These are phyloP conservation scores for Agrotis puta DNA, from an alignment of 2,888 invertebrate species.

Conservation along the genomic window DNA sequence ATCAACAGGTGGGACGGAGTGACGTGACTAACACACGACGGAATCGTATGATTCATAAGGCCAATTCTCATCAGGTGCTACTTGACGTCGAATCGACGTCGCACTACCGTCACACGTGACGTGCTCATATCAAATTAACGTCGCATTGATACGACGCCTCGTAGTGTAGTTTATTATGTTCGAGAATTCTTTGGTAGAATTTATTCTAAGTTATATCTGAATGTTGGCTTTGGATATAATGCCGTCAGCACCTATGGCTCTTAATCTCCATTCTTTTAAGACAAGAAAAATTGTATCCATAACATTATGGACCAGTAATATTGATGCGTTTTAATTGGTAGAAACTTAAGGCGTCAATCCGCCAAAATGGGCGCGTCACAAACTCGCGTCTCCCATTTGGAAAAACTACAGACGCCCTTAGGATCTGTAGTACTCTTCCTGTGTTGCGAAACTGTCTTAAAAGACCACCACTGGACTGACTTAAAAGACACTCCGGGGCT, in stretches of 20 bases:
- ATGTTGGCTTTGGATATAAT: not conserved
- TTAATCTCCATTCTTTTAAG: not conserved
- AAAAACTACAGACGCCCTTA: too few relatives aligned
- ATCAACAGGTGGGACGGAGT: not conserved
- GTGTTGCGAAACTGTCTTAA: too few relatives aligned
- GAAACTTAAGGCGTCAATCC: too few relatives aligned
- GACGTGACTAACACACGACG: not conserved
- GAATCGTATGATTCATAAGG: constrained; percentile 1
- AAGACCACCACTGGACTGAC: too few relatives aligned
- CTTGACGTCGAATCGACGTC: constrained; percentile 18
- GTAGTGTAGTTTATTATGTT: not conserved
- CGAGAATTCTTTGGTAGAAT: not conserved
- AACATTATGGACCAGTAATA: too few relatives aligned
- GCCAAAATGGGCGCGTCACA: too few relatives aligned
- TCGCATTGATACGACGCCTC: constrained; percentile 13
- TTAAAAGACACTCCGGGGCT: too few relatives aligned
- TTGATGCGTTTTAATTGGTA: too few relatives aligned
- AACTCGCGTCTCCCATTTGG: too few relatives aligned
- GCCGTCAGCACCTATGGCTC: too few relatives aligned
- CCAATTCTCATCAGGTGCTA: not conserved
- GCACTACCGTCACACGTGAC: constrained; percentile 4
- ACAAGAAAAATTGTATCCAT: not conserved
- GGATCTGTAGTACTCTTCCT: too few relatives aligned
- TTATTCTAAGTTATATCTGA: not conserved
- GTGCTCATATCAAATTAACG: constrained; percentile 2